Evolutionary conservation across 2,888 invertebrate genomes (phyloP).

Genomic region (Arge pagana): DNA sequence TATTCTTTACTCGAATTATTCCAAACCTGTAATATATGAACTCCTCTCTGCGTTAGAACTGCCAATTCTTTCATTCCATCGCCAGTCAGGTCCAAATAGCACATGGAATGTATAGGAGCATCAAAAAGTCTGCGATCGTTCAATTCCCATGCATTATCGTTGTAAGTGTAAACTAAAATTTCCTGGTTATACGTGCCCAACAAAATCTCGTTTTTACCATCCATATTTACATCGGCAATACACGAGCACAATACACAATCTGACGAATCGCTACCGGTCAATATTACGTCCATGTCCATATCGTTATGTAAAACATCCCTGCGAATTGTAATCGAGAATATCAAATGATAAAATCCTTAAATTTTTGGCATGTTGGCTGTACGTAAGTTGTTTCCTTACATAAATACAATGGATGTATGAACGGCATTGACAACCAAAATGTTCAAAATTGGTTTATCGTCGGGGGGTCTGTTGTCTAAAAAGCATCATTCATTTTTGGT

Average conservation of each 20-base stretch:
- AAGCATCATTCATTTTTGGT: neutral
- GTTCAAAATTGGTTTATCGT: conserved; percentile 56
- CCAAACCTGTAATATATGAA: conserved; percentile 68
- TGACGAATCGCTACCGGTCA: conserved; percentile 62
- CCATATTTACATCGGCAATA: conserved; percentile 72
- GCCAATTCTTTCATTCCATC: conserved; percentile 71
- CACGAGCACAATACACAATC: conserved; percentile 67
- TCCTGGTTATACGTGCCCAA: conserved; percentile 72
- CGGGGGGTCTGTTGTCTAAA: conserved; percentile 27
- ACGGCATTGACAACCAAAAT: conserved; percentile 64
- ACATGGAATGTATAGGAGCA: conserved; percentile 66
- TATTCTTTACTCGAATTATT: too few species aligned
- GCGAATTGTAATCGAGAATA: too few species aligned
- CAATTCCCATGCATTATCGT: conserved; percentile 58
- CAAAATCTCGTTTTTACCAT: conserved; percentile 70
- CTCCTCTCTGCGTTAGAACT: conserved; percentile 68
- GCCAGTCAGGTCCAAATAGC: conserved; percentile 67
- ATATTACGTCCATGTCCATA: conserved; percentile 56
- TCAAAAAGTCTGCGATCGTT: conserved; percentile 63
- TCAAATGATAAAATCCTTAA: conserved; percentile 2
- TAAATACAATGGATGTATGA: conserved; percentile 64
- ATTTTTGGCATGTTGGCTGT: neutral
- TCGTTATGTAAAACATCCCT: conserved; percentile 61
- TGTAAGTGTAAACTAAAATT: conserved; percentile 61
- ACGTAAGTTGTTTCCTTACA: conserved; percentile 54